Percentiles rank a stretch among this genome's conserved stretches.
Conservation (phyloP, 2,113 vertebrate genomes). For the Sminthopsis crassicaudata region DNA sequence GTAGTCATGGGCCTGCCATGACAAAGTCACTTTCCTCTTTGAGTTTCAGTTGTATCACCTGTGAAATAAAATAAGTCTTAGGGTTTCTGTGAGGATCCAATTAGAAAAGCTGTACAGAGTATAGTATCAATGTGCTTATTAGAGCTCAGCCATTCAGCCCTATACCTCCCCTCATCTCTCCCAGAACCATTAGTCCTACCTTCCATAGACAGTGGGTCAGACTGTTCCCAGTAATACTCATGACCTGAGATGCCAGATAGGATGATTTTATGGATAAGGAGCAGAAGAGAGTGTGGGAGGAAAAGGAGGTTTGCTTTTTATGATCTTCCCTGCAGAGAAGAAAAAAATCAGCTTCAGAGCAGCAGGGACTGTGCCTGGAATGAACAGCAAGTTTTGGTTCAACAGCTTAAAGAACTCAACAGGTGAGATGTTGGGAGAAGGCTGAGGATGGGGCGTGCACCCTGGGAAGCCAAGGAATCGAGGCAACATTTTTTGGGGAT, state of each 20-base stretch:
- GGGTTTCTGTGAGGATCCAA: neutral
- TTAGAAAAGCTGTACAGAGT: neutral
- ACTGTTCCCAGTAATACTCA: neutral
- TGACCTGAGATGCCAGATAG: neutral
- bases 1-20: neutral
- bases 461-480: neutral
- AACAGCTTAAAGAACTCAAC: slow-evolving; percentile 54
- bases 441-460: accelerated
- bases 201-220: neutral
- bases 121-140: neutral
- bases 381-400: slow-evolving; percentile 52
- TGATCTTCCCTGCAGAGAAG: slow-evolving; percentile 56
- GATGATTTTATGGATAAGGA: neutral
- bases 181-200: accelerated
- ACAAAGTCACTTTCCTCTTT: neutral
- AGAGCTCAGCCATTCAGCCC: neutral
- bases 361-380: slow-evolving; percentile 51
- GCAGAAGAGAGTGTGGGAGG: neutral
- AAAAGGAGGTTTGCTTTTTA: neutral
- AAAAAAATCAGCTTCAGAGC: slow-evolving; percentile 59
- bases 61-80: neutral
- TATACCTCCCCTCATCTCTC: neutral
- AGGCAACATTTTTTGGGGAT: neutral
- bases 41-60: neutral
- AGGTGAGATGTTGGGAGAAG: neutral